Evolutionary conservation across 1,140 invertebrate species (phyloP).

Genomic region (Periplaneta americana): DNA sequence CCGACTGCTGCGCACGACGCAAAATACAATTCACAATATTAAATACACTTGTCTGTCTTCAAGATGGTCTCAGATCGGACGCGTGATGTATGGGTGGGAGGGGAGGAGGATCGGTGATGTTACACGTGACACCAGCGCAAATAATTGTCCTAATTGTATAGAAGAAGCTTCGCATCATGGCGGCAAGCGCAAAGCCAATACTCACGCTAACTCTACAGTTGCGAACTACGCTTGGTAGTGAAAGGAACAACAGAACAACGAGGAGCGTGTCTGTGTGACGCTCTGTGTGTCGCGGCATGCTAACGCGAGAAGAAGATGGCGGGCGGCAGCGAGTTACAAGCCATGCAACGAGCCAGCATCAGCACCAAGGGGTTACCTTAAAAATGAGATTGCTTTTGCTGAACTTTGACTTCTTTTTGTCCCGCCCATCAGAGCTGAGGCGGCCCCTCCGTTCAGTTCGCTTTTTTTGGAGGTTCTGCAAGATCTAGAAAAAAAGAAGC

Average conservation of each 20-base stretch:
- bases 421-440: constrained; percentile 78
- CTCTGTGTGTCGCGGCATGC: too few species aligned
- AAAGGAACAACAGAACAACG: neutral
- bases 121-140: neutral
- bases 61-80: neutral
- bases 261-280: neutral
- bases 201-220: neutral
- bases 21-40: neutral
- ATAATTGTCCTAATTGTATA: neutral
- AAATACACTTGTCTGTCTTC: neutral
- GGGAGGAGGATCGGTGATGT: neutral
- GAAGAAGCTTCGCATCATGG: neutral
- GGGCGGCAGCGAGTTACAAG: neutral
- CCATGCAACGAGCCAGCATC: neutral
- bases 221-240: neutral
- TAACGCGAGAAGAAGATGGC: neutral
- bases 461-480: constrained; percentile 96
- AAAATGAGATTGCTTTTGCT: constrained; percentile 94
- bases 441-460: constrained; percentile 88
- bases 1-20: neutral
- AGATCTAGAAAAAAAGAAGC: constrained; percentile 83
- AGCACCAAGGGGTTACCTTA: constrained; percentile 71
- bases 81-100: neutral
- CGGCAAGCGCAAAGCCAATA: neutral
- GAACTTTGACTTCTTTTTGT: constrained; percentile 82